Evolutionary conservation across 2,888 invertebrate species (phyloP), one percentile per base, ranked within the genome.

Genomic region (Hypena proboscidalis): DNA sequence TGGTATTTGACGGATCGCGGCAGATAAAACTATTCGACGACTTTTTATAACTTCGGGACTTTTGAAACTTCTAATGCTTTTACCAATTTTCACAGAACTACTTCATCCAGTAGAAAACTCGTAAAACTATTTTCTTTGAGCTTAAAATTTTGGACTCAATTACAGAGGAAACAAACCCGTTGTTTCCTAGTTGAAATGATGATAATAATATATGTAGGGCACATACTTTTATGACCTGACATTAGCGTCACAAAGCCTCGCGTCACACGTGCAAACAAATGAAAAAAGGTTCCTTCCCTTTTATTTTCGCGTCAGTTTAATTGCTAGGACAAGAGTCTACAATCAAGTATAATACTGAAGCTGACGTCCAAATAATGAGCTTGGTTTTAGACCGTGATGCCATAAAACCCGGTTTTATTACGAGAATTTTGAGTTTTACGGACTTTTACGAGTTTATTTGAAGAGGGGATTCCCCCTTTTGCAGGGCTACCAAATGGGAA

Each of bases 381-480:
- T 45, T 56, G 47, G 60, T 61, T 63, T 63, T 66, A 58, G 50
- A 65, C 63, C 58, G 58, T 60, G 59, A 59, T 64, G 59, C 60
- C 71, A 70, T 72, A 76, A 74, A 77, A 58, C 64, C 59, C 47
- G 48, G 63, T 65, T 78, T 78, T 74, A 77, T 70, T 68, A 59
- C 62, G 58, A 68, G 55, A 75, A 77, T 75, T 72, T 73, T 70
- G 74, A 74, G 67, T 75, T 70, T 74, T 26, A 33, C 20, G 5
- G 26, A 67, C 55, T 76, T 77, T 77, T 74, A 77, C 72, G 75
- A 74, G 70, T 74, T 68, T 75, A 71, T 72, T 75, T 68, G 67
- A 75, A 74, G 74, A 65, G 73, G 30, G 22, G 13, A 13, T 19
- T 58, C 60, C 32, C 31, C 31, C 14, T 14, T 14, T 14, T n/a